Evolutionary conservation across 2,888 invertebrate genomes (phyloP).

Genomic region (Nephrotoma guestfalica): DNA sequence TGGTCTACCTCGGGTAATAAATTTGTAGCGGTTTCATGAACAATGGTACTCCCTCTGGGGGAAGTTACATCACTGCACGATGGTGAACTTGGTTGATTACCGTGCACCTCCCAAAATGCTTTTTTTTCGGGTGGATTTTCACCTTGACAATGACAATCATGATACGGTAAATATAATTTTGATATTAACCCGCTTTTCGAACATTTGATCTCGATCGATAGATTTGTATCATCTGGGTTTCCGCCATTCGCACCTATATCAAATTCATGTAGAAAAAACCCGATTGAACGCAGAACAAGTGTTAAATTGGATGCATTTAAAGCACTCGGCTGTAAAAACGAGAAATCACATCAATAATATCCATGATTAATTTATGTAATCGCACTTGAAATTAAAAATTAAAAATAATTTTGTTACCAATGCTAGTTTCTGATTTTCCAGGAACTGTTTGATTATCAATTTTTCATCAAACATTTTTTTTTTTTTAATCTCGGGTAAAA

Average conservation of each 20-base stretch:
- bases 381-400: not conserved
- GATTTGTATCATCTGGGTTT: not conserved
- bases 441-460: not conserved
- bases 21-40: not conserved
- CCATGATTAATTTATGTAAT: not conserved
- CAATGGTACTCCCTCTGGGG: not conserved
- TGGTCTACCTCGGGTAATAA: not conserved
- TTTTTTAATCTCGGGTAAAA: not conserved
- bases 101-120: not conserved
- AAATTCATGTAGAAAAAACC: not conserved
- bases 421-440: not conserved
- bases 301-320: not conserved
- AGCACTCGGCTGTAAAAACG: not conserved
- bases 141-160: not conserved
- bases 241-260: not conserved
- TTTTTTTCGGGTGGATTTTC: not conserved
- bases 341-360: not conserved
- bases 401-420: not conserved
- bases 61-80: not conserved
- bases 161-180: not conserved
- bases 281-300: not conserved
- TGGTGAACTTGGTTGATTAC: not conserved
- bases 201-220: not conserved
- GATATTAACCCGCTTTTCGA: not conserved
- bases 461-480: not conserved